Percentiles rank a stretch among this genome's conserved stretches.
These are phyloP conservation scores for Marmota flaviventris DNA, from an alignment of 2,113 vertebrate genomes.

Conservation along the genomic window DNA sequence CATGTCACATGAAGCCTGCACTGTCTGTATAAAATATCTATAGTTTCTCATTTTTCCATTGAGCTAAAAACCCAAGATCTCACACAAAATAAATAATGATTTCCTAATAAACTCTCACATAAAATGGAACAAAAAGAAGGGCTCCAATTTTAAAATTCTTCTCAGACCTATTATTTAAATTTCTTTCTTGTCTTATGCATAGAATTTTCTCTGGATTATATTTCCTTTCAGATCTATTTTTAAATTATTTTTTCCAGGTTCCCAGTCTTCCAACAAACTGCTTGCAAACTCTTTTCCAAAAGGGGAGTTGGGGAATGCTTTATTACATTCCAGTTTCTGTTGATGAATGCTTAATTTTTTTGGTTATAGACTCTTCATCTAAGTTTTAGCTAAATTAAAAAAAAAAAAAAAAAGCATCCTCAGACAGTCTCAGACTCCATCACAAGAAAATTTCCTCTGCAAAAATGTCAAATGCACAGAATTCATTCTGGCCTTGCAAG, in stretches of 20 bases:
- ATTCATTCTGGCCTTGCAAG: constrained; percentile 69
- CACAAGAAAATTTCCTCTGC: constrained; percentile 69
- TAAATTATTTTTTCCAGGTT: constrained; percentile 34
- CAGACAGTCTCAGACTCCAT: constrained; percentile 30
- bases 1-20: neutral
- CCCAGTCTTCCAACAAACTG: neutral
- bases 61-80: constrained; percentile 11
- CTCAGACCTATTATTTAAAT: neutral
- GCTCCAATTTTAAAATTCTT: constrained; percentile 42
- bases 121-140: constrained; percentile 46
- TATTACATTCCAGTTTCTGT: constrained; percentile 38
- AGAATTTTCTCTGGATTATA: neutral
- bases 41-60: neutral
- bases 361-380: neutral
- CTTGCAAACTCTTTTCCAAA: constrained; percentile 66
- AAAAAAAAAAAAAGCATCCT: neutral
- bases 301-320: neutral
- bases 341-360: constrained; percentile 5
- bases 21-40: neutral
- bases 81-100: constrained; percentile 9
- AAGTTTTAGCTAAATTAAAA: neutral
- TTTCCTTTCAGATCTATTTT: constrained; percentile 17
- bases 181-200: constrained; percentile 28
- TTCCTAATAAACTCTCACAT: constrained; percentile 22
- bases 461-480: constrained; percentile 51